Base-by-base conservation (phyloP, 2,113 vertebrate species). In the Sylvilagus bachmani region DNA sequence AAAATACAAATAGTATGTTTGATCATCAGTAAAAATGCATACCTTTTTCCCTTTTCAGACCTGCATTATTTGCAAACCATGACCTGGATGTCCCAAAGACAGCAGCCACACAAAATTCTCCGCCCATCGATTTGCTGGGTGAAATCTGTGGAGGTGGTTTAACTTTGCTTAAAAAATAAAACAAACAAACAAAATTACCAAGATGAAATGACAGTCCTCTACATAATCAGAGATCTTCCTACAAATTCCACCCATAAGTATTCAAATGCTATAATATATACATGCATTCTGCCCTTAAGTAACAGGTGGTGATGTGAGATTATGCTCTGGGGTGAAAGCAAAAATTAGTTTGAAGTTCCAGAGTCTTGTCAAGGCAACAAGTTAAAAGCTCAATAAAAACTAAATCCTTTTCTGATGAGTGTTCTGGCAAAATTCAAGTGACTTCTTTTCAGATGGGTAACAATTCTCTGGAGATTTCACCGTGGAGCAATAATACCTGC, bases 31-130 rank as follows among this genome's bases (percentile, higher is more conserved):
- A 75, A 88, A 75, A 90, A 69, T 6, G 98, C 99, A 88, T 84
- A 99, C 99, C 99, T 99, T 99, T 99, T 95, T 99, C 99, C 97
- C 99, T 98, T 97, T 99, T 99, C 95, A 99, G 98, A 97, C 98
- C 99, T 6, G 99, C 99, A 90, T 99, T 99, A 96, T 98, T 99
- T 95, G 99, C 98, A 98, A 99, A 99, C 99, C 99, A 99, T 1
- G 99, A 99, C 95, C 99, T 98, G 1, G 99, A 99, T 0, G 99
- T 99, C 51, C 99, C 99, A 75, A 99, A 99, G 90, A 99, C 93
- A 38, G 99, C 99, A 11, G 99, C 99, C 0, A 99, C 99, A 27
- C 99, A 99, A 93, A 99, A 99, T 97, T 99, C 99, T 93, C 99
- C 99, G 95, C 99, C 99, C 78, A 98, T 98, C 44, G 99, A 99